These are phyloP conservation scores for Melangyna quadrimaculata DNA, from an alignment of 2,888 invertebrate genomes.

Conservation along the genomic window DNA sequence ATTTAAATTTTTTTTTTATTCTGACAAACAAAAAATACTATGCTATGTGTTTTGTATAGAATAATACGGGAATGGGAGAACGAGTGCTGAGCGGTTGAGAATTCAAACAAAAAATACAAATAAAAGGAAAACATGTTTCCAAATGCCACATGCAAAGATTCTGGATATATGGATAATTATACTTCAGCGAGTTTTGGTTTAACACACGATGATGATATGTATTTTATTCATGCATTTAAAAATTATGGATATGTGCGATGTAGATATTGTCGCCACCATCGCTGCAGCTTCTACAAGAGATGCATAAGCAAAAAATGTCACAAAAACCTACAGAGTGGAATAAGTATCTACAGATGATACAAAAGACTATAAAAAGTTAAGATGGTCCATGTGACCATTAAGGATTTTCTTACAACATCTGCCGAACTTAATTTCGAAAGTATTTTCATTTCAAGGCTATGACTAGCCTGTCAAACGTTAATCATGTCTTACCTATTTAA, in stretches of 20 bases:
- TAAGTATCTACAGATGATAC: no score
- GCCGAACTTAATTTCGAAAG: no score
- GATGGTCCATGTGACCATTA: no score
- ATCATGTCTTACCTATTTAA: no score
- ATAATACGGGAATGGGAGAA: conserved; percentile 40
- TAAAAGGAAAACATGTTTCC: conserved; percentile 44
- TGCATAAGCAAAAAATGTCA: no score
- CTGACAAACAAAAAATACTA: conserved; percentile 12
- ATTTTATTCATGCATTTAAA: conserved; percentile 50
- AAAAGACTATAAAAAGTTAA: no score
- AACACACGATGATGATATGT: conserved; percentile 44
- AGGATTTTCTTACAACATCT: no score
- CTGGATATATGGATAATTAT: conserved; percentile 67
- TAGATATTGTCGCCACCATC: neutral
- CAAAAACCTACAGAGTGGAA: no score
- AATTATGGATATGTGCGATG: neutral
- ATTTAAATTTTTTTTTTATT: conserved; percentile 8
- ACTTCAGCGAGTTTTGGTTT: conserved; percentile 58
- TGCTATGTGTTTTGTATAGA: conserved; percentile 64
- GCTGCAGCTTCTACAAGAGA: no score
- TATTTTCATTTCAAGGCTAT: no score
- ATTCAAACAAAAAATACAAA: neutral
- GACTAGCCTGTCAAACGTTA: no score
- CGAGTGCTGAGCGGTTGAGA: neutral
- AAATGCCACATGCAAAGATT: conserved; percentile 72